Evolutionary conservation across 2,797 vertebrate species (phyloP).

Genomic region (Darevskia mixta): DNA sequence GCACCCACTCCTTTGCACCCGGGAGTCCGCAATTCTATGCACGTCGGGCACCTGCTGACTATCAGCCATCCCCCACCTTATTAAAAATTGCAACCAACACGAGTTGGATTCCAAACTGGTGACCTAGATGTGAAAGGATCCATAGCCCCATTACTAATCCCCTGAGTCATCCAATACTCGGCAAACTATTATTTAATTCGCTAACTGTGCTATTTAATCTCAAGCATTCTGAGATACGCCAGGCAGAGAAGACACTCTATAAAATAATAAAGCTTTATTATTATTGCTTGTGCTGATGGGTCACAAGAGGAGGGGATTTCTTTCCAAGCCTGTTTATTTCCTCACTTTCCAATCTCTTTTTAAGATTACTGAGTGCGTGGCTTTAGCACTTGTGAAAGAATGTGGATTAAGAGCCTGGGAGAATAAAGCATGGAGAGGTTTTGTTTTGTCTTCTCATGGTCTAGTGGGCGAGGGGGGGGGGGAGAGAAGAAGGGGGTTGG

Average conservation of each 20-base stretch:
- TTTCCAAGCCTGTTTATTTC: conserved; percentile 50
- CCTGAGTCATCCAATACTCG: conserved; percentile 65
- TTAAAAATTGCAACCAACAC: conserved; percentile 53
- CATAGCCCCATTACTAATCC: conserved; percentile 71
- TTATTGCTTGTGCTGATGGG: conserved; percentile 59
- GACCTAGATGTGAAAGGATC: conserved; percentile 75
- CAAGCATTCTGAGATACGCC: conserved; percentile 68
- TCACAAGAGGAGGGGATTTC: conserved; percentile 59
- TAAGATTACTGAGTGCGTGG: conserved; percentile 50
- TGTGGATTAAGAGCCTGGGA: conserved; percentile 32
- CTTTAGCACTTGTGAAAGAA: conserved; percentile 51
- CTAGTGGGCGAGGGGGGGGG: neutral
- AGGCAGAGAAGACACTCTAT: conserved; percentile 68
- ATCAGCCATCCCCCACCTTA: neutral
- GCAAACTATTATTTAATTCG: conserved; percentile 77
- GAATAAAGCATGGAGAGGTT: neutral
- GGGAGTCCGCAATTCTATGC: conserved; percentile 40
- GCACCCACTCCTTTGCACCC: neutral
- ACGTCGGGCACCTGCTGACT: neutral
- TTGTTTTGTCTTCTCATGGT: conserved; percentile 3
- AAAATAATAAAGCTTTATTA: conserved; percentile 72
- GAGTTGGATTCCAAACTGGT: conserved; percentile 63
- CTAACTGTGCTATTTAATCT: conserved; percentile 77
- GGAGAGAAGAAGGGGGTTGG: neutral
- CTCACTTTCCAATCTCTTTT: conserved; percentile 28